Evolutionary conservation across 2,113 vertebrate species (phyloP), one percentile per base, ranked within the genome.

Genomic region (Brachirus orientalis): DNA sequence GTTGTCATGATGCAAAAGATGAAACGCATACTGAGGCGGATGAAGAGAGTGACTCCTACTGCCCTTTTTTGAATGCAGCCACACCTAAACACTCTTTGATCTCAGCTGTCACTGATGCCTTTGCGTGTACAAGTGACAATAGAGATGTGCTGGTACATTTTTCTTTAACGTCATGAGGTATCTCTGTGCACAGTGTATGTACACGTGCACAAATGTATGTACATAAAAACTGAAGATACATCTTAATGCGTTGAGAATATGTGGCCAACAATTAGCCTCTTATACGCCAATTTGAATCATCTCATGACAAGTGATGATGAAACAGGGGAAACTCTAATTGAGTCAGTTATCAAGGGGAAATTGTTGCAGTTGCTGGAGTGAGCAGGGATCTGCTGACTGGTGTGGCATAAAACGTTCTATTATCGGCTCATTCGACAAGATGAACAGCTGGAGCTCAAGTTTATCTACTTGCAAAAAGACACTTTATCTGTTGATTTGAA

Each of bases 321-420:
- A 88, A 66, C 62, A 69, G 67, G 65, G 69, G 67, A 87, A 90
- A 80, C 83, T 87, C 84, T 88, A 90, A 90, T 88, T 89, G 83
- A 68, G 37, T 57, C 79, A 85, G 87, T 89, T 89, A 90, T 88
- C 80, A 69, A n/a, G n/a, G n/a, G n/a, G n/a, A n/a, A n/a, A n/a
- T n/a, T n/a, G n/a, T n/a, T n/a, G n/a, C n/a, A n/a, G n/a, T n/a
- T n/a, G n/a, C n/a, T n/a, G n/a, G n/a, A n/a, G n/a, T n/a, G n/a
- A n/a, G n/a, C n/a, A n/a, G n/a, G n/a, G n/a, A n/a, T n/a, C n/a
- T n/a, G n/a, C n/a, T 37, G 17, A 65, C 36, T 83, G 73, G 79
- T 76, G 60, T 77, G 73, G 72, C 64, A 48, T 53, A 59, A 58
- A 53, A 41, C 44, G 45, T 46, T 19, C 16, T 22, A 69, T 86